Evolutionary conservation across 2,113 vertebrate species (phyloP), one percentile per base, ranked within the genome.

Genomic region (Thunnus thynnus): DNA sequence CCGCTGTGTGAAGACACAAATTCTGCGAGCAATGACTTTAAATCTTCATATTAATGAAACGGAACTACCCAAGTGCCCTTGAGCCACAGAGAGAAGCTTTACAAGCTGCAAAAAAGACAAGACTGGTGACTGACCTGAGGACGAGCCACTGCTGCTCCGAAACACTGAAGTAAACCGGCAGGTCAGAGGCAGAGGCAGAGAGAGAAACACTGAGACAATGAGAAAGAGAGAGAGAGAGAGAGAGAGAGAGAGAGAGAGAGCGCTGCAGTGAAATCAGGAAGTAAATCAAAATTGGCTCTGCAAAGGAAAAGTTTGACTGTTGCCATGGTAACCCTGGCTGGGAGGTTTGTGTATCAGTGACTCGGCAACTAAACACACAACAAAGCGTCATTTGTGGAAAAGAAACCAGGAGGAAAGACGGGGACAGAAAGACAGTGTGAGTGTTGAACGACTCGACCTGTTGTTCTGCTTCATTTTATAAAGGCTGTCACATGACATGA

Each of bases 271-370:
- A 41, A 20, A 47, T 1, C 30, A 48, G 63, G 47, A 66, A 20
- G 13, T 30, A 5, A 30, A 58, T 65, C 30, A 57, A 57, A 64
- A 67, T 1, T 16, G n/a, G 10, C 16, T 58, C 60, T 44, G 32
- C 25, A 8, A 14, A 25, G 80, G 61, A 50, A 80, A 77, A 83
- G 88, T 90, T 92, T 90, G 76, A 27, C 46, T 76, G 88, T 72
- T 85, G 36, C 60, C 67, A 61, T 32, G 81, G 85, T 36, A 78
- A 85, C 83, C 17, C n/a, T 66, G 30, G 13, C 4, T 52, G 13
- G 13, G 2, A 44, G 17, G 14, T 13, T n/a, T 20, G 55, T 67
- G 18, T 46, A n/a, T 74, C 13, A 41, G 70, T 69, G 57, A 72
- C 71, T 54, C 5, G 1, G 79, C 64, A 82, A 74, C 76, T 22